Conservation (phyloP, 2,888 invertebrate genomes). For the Neoaliturus tenellus region DNA sequence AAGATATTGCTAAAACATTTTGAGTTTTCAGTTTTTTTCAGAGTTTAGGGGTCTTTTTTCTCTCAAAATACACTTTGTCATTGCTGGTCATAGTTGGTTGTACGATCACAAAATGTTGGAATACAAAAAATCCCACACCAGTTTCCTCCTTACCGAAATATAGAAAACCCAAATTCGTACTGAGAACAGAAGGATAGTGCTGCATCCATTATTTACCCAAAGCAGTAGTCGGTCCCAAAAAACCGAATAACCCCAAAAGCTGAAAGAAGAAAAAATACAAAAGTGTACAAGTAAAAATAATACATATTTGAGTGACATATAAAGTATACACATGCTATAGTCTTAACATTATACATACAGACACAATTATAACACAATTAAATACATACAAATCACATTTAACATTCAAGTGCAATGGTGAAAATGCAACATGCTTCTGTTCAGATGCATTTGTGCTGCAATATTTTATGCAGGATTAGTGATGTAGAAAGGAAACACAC, state of each 20-base stretch:
- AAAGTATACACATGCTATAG: constrained; percentile 5
- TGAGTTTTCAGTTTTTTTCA: too few relatives aligned
- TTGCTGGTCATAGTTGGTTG: too few relatives aligned
- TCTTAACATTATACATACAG: not conserved
- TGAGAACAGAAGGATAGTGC: constrained; percentile 23
- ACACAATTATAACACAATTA: constrained; percentile 18
- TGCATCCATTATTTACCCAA: constrained; percentile 39
- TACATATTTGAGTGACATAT: not conserved
- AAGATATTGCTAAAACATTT: too few relatives aligned
- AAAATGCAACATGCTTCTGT: not conserved
- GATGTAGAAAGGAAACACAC: not conserved
- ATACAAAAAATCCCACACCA: not conserved
- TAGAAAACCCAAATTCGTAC: not conserved
- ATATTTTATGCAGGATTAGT: not conserved
- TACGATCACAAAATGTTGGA: too few relatives aligned
- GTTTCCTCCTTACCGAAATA: not conserved
- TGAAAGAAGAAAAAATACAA: constrained; percentile 48
- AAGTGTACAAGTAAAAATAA: constrained; percentile 22
- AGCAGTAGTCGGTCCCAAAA: constrained; percentile 38
- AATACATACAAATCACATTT: not conserved
- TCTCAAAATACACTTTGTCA: too few relatives aligned
- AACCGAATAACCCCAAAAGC: constrained; percentile 46
- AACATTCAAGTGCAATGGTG: constrained; percentile 28
- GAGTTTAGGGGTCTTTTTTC: too few relatives aligned
- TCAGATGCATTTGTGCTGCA: constrained; percentile 4